Evolutionary conservation across 2,113 vertebrate genomes (phyloP).

Genomic region (Tenrec ecaudatus): DNA sequence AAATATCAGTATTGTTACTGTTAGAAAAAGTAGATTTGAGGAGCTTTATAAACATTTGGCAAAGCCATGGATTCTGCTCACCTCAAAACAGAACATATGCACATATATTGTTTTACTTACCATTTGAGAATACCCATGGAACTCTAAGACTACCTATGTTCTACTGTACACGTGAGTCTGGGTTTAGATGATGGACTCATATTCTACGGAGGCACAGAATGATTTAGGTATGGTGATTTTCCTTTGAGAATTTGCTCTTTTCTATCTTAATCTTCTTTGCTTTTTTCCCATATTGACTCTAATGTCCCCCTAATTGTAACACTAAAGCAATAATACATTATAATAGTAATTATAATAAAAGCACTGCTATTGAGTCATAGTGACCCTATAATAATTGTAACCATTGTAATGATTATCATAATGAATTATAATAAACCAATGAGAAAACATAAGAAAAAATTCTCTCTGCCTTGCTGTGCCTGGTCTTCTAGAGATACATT

Average conservation of each 20-base stretch:
- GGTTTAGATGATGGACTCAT: not conserved
- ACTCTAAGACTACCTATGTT: not conserved
- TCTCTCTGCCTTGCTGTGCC: conserved; percentile 15
- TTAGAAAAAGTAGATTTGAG: not conserved
- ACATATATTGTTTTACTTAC: not conserved
- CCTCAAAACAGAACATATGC: not conserved
- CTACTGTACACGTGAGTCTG: not conserved
- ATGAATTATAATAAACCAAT: conserved; percentile 42
- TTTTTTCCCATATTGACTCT: conserved; percentile 1
- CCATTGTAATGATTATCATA: not conserved
- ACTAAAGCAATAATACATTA: not conserved
- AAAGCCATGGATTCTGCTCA: not conserved
- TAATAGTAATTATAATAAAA: conserved; percentile 59
- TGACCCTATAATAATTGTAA: not conserved
- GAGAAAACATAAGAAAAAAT: conserved; percentile 25
- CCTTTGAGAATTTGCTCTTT: not conserved
- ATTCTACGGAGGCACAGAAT: not conserved
- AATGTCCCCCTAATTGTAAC: conserved; percentile 12
- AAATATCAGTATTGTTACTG: not conserved
- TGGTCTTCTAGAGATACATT: not conserved
- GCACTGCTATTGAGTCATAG: too few relatives aligned
- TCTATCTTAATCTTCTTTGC: not conserved
- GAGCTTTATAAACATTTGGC: not conserved
- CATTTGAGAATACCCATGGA: not conserved
- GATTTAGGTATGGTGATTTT: not conserved